Base-by-base conservation (phyloP, 2,888 invertebrate genomes). In the Tenthredo notha region DNA sequence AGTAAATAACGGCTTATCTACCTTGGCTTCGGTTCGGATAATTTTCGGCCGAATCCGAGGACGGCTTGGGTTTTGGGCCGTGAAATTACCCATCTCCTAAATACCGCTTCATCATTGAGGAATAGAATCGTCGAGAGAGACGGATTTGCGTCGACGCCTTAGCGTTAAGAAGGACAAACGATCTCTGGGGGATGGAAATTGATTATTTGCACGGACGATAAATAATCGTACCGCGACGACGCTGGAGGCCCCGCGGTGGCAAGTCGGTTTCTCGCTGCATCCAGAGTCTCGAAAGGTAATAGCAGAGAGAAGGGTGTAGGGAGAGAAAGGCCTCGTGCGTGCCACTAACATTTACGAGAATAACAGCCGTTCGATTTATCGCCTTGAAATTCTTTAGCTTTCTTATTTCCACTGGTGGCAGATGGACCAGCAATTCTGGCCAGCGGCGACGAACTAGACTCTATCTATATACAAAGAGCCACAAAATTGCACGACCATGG, bases 1-100 rank as follows among this genome's bases (percentile, higher is more conserved):
- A 90, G 91, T 90, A 90, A 90, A 90, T 90, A 91, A 90, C 61
- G 80, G 65, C 61, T 40, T 25, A 80, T 61, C 61, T 9, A 5
- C 47, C 25, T 15, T 15, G 7, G 54, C 54, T 25, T 58, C 18
- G 37, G 80, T 77, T 33, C 33, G 61, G 61, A 61, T 61, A 80
- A 80, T 80, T 80, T 80, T 65, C 80, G 25, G 80, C 5, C n/a
- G 61, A 77, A 6, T 54, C 43, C 25, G 21, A 33, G 54, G 25
- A 40, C 74, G n/a, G 37, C 21, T 25, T 29, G 80, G 54, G 40
- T 61, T 37, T 43, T 65, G 5, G 21, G 80, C 80, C 58, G 61
- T 61, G 80, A 80, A 80, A 80, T 80, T 80, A 80, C 65, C 80
- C n/a, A 43, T 80, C 80, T 58, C 61, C 61, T 80, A 80, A 80